These are phyloP conservation scores for Glareola pratincola DNA, from an alignment of 2,113 vertebrate genomes.

Conservation along the genomic window DNA sequence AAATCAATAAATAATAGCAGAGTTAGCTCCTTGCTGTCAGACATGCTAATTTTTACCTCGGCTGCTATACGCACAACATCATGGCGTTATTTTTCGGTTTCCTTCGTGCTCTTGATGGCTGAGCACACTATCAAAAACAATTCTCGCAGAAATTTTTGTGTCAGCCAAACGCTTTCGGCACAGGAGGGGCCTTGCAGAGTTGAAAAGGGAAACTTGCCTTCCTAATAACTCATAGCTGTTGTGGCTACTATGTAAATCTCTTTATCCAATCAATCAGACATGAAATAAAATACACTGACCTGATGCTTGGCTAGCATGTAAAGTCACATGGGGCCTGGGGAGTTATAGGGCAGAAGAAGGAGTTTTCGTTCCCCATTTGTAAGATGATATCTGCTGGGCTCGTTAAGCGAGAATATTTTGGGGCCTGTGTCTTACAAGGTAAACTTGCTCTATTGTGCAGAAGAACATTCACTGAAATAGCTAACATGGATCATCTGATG, in stretches of 20 bases:
- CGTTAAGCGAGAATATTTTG: slow-evolving; percentile 52
- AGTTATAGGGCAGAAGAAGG: slow-evolving; percentile 47
- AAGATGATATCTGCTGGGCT: slow-evolving; percentile 40
- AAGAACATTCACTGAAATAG: slow-evolving; percentile 68
- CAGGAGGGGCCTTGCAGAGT: background rate
- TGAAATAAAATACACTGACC: slow-evolving; percentile 60
- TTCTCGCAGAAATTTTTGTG: background rate
- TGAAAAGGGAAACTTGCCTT: slow-evolving; percentile 25
- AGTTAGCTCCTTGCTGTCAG: background rate
- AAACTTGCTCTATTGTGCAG: slow-evolving; percentile 58
- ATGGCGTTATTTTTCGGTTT: background rate
- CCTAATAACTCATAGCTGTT: slow-evolving; percentile 29
- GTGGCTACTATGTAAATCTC: slow-evolving; percentile 62
- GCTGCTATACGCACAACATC: background rate
- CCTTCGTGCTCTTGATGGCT: background rate
- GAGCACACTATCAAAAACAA: background rate
- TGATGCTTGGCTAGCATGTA: slow-evolving; percentile 26
- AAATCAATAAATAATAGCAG: background rate
- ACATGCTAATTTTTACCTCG: background rate
- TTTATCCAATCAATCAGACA: slow-evolving; percentile 68
- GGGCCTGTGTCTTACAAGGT: slow-evolving; percentile 41
- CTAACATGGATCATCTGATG: slow-evolving; percentile 73
- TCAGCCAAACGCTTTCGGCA: background rate
- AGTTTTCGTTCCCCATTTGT: slow-evolving; percentile 44
- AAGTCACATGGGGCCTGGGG: slow-evolving; percentile 33